A percentile compares a stretch with the other conserved stretches of the same genome.
Evolutionary conservation across 2,113 vertebrate species (phyloP).

Genomic region (mouse (Mus musculus)): GRCm39 chr2:28284001-28284500

Average conservation of each 20-base stretch:
- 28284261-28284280: accelerated
- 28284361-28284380: neutral
- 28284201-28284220: neutral
- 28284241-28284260: accelerated
- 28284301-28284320: accelerated
- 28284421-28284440: neutral
- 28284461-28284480: neutral
- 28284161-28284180: neutral
- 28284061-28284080: neutral
- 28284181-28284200: accelerated
- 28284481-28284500: neutral
- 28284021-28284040: neutral
- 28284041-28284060: accelerated
- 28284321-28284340: neutral
- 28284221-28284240: accelerated
- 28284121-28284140: neutral
- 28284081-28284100: neutral
- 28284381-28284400: accelerated
- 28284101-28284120: neutral
- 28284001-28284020: neutral
- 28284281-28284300: accelerated
- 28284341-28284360: too few species aligned
- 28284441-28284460: neutral
- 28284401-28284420: neutral
- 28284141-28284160: neutral